These are phyloP conservation scores for Pandemis heparana DNA, from an alignment of 2,888 invertebrate genomes.

Conservation along the genomic window DNA sequence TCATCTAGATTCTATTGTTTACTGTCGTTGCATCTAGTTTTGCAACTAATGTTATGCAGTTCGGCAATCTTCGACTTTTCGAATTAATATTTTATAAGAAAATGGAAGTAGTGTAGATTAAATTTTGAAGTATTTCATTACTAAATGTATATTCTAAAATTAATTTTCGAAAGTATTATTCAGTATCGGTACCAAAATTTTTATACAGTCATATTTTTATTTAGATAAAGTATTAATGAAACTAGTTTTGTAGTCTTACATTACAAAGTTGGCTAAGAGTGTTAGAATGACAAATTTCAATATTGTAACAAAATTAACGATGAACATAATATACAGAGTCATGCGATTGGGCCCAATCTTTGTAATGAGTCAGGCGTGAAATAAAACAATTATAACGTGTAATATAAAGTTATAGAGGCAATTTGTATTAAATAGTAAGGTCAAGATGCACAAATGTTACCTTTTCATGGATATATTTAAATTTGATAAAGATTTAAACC, in stretches of 20 bases:
- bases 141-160: neutral
- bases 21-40: too few species aligned
- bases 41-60: neutral
- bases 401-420: neutral
- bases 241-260: neutral
- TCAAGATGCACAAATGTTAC: neutral
- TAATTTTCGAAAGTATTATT: constrained; percentile 5
- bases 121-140: too few species aligned
- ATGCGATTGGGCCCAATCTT: neutral
- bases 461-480: neutral
- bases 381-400: neutral
- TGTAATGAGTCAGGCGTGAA: neutral
- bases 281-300: neutral
- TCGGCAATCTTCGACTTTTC: neutral
- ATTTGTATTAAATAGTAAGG: neutral
- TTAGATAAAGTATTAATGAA: constrained; percentile 1
- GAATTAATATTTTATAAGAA: too few species aligned
- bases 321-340: neutral
- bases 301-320: neutral
- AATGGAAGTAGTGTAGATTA: too few species aligned
- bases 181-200: constrained; percentile 13
- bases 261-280: neutral
- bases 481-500: neutral
- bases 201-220: neutral
- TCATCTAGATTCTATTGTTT: too few species aligned